Evolutionary conservation across 2,888 invertebrate genomes (phyloP).

Genomic region (Euzetes globulus): DNA sequence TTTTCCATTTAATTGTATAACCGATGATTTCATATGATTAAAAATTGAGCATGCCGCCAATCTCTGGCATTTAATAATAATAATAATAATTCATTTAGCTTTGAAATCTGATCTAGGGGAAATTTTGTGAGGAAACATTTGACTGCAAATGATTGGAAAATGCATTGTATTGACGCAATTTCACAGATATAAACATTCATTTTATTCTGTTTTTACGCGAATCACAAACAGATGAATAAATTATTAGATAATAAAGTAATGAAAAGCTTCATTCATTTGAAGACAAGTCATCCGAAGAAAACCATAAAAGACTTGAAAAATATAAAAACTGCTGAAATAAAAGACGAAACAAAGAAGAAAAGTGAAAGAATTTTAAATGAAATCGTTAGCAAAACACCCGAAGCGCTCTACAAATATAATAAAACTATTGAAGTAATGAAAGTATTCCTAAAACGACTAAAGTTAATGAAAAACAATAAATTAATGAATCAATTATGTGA

Average conservation of each 20-base stretch:
- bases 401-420: not conserved
- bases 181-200: no score
- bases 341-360: not conserved
- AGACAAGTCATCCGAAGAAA: not conserved
- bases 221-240: not conserved
- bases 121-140: no score
- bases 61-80: no score
- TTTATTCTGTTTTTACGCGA: no score
- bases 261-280: not conserved
- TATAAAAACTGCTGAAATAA: not conserved
- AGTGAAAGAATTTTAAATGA: not conserved
- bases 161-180: no score
- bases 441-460: not conserved
- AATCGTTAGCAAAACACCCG: conserved; percentile 6
- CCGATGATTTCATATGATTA: no score
- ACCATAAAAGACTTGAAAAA: not conserved
- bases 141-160: no score
- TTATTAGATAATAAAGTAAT: conserved; percentile 8
- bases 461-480: not conserved
- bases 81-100: not conserved
- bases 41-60: no score
- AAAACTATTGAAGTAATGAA: not conserved
- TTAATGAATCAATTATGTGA: not conserved
- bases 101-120: no score
- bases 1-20: no score